phyloP scores from a whole-genome alignment of 2,797 vertebrate species.

The Cichlasoma orientale region DNA sequence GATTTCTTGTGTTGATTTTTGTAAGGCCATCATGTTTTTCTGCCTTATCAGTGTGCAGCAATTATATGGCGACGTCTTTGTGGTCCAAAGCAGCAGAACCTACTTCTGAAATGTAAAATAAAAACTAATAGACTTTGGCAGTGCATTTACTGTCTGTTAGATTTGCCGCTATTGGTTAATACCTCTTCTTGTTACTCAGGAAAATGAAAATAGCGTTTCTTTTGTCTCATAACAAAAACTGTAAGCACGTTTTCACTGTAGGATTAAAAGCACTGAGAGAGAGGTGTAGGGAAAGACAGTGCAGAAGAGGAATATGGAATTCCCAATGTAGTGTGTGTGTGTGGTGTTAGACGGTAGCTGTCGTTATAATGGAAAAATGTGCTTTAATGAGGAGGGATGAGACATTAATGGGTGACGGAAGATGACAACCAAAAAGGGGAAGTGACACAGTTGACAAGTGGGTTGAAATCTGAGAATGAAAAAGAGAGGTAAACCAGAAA shows the following conservation, averaged over 20 bases:
- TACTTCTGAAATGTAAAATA: not conserved
- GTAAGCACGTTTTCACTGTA: not conserved
- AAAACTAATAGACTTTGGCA: not conserved
- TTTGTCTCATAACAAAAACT: not conserved
- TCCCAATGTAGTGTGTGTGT: conserved; percentile 45
- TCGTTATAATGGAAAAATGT: conserved; percentile 3
- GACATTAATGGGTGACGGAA: conserved; percentile 3
- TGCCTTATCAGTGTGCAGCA: not conserved
- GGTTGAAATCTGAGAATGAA: not conserved
- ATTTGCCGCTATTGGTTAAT: not conserved
- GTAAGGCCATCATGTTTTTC: not conserved
- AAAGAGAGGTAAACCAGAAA: conserved; percentile 41
- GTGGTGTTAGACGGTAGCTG: conserved; percentile 10
- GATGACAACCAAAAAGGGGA: not conserved
- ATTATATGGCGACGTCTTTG: not conserved
- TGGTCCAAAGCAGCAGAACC: not conserved
- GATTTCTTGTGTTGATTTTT: not conserved
- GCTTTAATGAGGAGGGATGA: conserved; percentile 24
- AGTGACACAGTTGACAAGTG: not conserved
- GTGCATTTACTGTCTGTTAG: not conserved
- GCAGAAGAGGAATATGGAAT: conserved; percentile 29
- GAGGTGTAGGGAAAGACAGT: not conserved
- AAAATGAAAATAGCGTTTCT: not conserved
- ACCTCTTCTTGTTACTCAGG: not conserved
- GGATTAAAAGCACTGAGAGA: not conserved